Evolutionary conservation across 2,797 vertebrate genomes (phyloP), one percentile per base, ranked within the genome.

Genomic region (Hoplostethus mediterraneus): DNA sequence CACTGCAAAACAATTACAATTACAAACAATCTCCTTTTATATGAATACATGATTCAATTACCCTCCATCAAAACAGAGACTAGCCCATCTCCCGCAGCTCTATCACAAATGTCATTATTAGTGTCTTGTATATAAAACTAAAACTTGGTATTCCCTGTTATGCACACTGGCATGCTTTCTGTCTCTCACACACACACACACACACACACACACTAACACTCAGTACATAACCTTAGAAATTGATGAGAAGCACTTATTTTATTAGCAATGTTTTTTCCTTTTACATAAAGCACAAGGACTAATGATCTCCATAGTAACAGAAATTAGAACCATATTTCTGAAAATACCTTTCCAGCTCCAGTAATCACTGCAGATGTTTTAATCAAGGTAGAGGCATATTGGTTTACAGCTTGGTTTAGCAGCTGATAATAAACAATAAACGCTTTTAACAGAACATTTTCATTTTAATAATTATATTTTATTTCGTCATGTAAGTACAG

Each of bases 261-360:
- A 82, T 77, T 58, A 73, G 67, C 57, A 25, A 6, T 73, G 70
- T 83, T 83, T 83, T 75, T 63, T 57, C 33, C 63, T 81, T 75
- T 42, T 56, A 69, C 33, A 30, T 81, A 56, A 78, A 82, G 30
- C 53, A 77, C 67, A 77, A 77, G 62, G 65, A 76, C n/a, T 80
- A 77, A 81, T 90, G 70, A 90, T 81, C 74, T 75, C 79, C 77
- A 80, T 82, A 79, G 83, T 75, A 89, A 91, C 87, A 73, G 67
- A 83, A 80, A 81, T 76, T 12, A 73, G 57, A 63, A 53, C 59
- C 61, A 82, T 17, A 12, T 55, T 71, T 87, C 79, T 84, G 75
- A 89, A 90, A 92, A 87, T 85, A 90, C 63, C 62, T 75, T 76
- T 82, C 42, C 56, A 79, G 21, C 56, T 21, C 49, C 54, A 63